Evolutionary conservation across 1,140 invertebrate genomes (phyloP), one percentile per base, ranked within the genome.

Genomic region (Nephotettix cincticeps): DNA sequence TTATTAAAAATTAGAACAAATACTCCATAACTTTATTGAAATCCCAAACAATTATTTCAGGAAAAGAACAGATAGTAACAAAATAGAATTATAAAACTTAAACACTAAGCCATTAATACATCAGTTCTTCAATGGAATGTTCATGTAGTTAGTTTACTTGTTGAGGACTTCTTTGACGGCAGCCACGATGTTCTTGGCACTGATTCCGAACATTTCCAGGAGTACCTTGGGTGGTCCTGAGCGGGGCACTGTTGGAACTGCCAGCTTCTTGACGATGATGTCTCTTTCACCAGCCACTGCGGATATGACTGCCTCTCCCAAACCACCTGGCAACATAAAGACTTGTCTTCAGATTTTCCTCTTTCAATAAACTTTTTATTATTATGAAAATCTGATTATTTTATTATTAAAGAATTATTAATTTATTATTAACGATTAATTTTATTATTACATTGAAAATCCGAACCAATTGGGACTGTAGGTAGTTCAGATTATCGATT

Each of bases 221-320:
- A 99, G 86, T 2, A 88, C 93, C 45, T 84, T 84, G 9, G 95
- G 88, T 68, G 94, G 91, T 3, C 97, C 98, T 69, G 96, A 99
- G 61, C 97, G 89, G 14, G 98, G 97, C 32, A 99, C 85, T 58
- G 87, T 87, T 6, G 82, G 82, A n/a, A 99, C 95, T 72, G 88
- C 94, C 36, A 99, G 78, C 77, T 91, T 91, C 75, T 92, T 92
- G 2, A 99, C 88, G n/a, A 89, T 80, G 43, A 95, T 88, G 77
- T 91, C 86, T 17, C 84, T 84, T 76, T 92, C 86, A 71, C 87
- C 80, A 23, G 92, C 86, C 58, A 99, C 84, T 14, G 93, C 96
- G 17, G 89, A 87, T 23, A 90, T 78, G 13, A 99, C 97, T 66
- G 97, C 96, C 79, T 99, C 97, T 71, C 98, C 98, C 63, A 99